Evolutionary conservation across 2,113 vertebrate genomes (phyloP), one percentile per base, ranked within the genome.

Genomic region (Aepyceros melampus): DNA sequence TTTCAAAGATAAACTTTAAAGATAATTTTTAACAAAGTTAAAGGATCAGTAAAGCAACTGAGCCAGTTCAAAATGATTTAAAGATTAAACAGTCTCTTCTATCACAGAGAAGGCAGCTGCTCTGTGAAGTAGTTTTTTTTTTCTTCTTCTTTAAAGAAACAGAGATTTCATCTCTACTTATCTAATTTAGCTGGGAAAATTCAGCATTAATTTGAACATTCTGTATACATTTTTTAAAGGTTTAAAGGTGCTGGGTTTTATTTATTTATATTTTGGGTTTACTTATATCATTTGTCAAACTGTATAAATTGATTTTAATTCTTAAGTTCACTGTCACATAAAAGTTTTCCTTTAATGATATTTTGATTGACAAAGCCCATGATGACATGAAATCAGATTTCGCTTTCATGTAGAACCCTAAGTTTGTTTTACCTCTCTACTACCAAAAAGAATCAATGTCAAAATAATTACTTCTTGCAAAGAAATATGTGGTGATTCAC

Each of bases 1-100:
- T 82, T 79, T 88, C 89, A 96, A 96, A 84, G 97, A 95, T 96
- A 94, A 98, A 94, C 78, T 93, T 93, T 64, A 47, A 96, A 93
- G 94, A 97, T 94, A 97, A 97, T 53, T 91, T 92, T 95, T 89
- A 97, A 97, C 95, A 95, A 97, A 97, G 91, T 91, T 94, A 94
- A 98, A 84, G 60, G 86, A 98, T 96, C 78, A 87, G 49, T 49
- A 93, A 93, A 91, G 91, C 89, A 94, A 95, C 49, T 7, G 60
- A 95, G 93, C 82, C 86, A 83, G 82, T 94, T 97, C 93, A 94
- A 87, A 95, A 94, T 86, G 90, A 94, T 93, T 96, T 97, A 95
- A 98, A 97, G 93, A 98, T 97, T 92, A 97, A 97, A 95, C 49
- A 87, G 67, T 82, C 62, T 94, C 85, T 96, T 96, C 84, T 76